Evolutionary conservation across 2,113 vertebrate species (phyloP).

Genomic region (Anser cygnoides): DNA sequence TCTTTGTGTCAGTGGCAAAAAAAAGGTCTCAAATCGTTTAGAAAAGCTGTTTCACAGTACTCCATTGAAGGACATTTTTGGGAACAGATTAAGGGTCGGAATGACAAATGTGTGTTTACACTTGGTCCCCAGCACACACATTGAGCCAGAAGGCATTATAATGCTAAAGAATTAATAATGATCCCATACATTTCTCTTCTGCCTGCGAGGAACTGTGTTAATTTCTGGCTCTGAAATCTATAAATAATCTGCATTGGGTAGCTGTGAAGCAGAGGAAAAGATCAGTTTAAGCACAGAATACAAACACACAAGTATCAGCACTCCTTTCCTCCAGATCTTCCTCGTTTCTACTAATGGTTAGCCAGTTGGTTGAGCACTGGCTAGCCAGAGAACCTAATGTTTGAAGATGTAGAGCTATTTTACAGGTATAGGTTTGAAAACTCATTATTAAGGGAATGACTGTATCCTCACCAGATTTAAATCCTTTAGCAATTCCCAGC

Average conservation of each 20-base stretch:
- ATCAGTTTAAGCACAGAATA: not conserved
- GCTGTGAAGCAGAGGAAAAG: constrained; percentile 6
- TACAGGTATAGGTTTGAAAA: constrained; percentile 5
- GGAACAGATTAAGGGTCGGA: not conserved
- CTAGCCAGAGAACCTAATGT: not conserved
- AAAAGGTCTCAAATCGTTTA: not conserved
- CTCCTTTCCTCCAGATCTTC: not conserved
- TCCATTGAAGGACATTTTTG: not conserved
- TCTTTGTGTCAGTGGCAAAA: not conserved
- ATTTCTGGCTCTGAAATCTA: constrained; percentile 42
- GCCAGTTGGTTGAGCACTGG: not conserved
- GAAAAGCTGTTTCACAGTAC: not conserved
- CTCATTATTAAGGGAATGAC: not conserved
- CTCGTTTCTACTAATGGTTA: not conserved
- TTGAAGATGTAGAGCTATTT: not conserved
- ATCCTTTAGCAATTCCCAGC: not conserved
- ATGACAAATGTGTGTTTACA: constrained; percentile 41
- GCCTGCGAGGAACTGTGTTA: constrained; percentile 30
- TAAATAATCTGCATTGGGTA: constrained; percentile 6
- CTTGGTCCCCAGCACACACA: not conserved
- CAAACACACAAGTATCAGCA: not conserved
- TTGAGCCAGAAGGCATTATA: constrained; percentile 30
- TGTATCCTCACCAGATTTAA: not conserved
- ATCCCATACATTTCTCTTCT: constrained; percentile 1
- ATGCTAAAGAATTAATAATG: constrained; percentile 44